Base-by-base conservation (phyloP, 2,888 invertebrate species). In the Hirtodrosophila histrioides region DNA sequence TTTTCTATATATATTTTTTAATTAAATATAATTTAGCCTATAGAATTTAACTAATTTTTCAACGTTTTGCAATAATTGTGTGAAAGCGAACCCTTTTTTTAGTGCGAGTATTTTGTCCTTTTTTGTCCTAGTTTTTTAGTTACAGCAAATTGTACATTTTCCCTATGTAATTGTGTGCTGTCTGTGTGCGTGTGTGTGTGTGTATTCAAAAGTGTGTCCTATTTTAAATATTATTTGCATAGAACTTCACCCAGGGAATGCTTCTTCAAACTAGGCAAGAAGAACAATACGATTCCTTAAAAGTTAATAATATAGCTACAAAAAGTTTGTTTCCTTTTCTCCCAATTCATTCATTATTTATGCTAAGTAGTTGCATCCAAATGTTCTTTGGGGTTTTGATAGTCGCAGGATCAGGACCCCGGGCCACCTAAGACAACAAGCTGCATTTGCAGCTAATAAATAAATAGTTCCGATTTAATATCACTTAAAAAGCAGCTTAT, bases 351-450 rank as follows among this genome's bases (percentile, higher is more conserved):
- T 33, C 53, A 12, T 27, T 33, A 36, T 7, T 48, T 36, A 37
- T 48, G 37, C 3, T 63, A 46, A 62, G 61, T 60, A 46, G 60
- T 45, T 40, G 62, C 17, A 45, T 61, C 24, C 44, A 33, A 27
- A 58, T 7, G 9, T 36, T 50, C 39, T 39, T 12, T 17, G 10
- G 9, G 17, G 9, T 24, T 24, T 27, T 48, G 46, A 37, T 55
- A 35, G 27, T 46, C 11, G 17, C 24, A 8, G 24, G 27, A 8
- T 9, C 17, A 11, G 3, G 3, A 36, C 9, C 53, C 41, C 24
- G 46, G 45, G 44, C 40, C 24, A 56, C 4, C 46, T 55, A 46
- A 69, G 67, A 69, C 69, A 72, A 57, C 44, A 44, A 37, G 29
- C 36, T n/a, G 29, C 29, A 45, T 17, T 37, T 11, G 11, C 36